Percentiles rank a stretch among this genome's conserved stretches.
Evolutionary conservation across 1,140 invertebrate genomes (phyloP).

Genomic region (Drosophila takahashii): DNA sequence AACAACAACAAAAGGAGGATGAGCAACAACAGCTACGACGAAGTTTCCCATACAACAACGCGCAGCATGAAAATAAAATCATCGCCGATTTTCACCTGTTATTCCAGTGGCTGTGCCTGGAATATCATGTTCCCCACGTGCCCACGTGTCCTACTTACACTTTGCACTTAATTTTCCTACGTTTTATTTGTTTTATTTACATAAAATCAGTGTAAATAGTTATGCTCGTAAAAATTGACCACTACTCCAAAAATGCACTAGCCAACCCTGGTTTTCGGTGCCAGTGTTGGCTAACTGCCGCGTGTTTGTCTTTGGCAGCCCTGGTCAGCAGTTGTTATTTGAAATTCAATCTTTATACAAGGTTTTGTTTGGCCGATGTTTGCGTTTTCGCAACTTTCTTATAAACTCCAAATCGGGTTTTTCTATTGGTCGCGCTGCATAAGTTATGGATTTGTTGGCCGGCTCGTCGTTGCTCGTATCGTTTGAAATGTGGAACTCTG

Average conservation of each 20-base stretch:
- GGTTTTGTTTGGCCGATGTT: slow-evolving; percentile 11
- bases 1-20: slow-evolving; percentile 34
- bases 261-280: slow-evolving; percentile 59
- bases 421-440: slow-evolving; percentile 25
- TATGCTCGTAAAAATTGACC: slow-evolving; percentile 73
- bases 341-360: slow-evolving; percentile 30
- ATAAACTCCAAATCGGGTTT: slow-evolving; percentile 44
- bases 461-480: slow-evolving; percentile 62
- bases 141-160: slow-evolving; percentile 60
- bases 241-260: slow-evolving; percentile 73
- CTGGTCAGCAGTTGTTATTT: slow-evolving; percentile 52
- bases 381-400: slow-evolving; percentile 44
- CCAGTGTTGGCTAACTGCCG: slow-evolving; percentile 43
- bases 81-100: slow-evolving; percentile 56
- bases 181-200: slow-evolving; percentile 72
- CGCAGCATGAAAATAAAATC: slow-evolving; percentile 74
- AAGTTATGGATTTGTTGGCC: slow-evolving; percentile 39
- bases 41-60: slow-evolving; percentile 82
- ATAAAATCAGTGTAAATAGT: slow-evolving; percentile 78
- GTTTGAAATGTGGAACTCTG: slow-evolving; percentile 61
- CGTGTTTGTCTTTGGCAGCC: neutral
- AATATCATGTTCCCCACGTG: neutral
- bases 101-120: neutral
- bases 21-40: slow-evolving; percentile 67
- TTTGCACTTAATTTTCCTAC: slow-evolving; percentile 69